Evolutionary conservation across 2,113 vertebrate species (phyloP), one percentile per base, ranked within the genome.

Genomic region (Stercorarius parasiticus): DNA sequence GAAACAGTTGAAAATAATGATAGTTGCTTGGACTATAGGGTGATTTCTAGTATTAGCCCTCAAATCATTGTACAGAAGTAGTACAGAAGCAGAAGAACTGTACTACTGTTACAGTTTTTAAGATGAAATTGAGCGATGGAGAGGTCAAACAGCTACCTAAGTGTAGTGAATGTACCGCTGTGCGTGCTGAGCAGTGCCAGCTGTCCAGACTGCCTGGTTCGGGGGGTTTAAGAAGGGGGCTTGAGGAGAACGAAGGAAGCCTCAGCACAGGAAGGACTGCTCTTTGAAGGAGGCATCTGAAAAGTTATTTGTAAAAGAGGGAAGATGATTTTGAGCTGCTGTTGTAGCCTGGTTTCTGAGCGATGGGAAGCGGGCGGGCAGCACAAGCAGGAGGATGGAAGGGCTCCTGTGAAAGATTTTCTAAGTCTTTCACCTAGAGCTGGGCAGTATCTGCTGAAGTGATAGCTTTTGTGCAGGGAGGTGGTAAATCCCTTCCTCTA

Each of bases 161-260:
- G 8, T 1, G 2, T 8, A 10, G 9, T 11, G 53, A 15, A 34
- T 4, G 2, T 6, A 15, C 10, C 1, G 4, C 21, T 11, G 0
- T 6, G 0, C 0, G 9, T 53, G 25, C 8, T 3, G 14, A 9
- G 67, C 2, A 26, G 26, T 72, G 62, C 47, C 42, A 20, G 36
- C 42, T 26, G 6, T 6, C 62, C 26, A 13, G 29, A 2, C 38
- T 52, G 16, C 22, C 45, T 26, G 34, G 8, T 13, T 2, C 40
- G 7, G 26, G 13, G 17, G 6, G 9, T 67, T 38, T 47, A 21
- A 14, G 52, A n/a, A 29, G 58, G 59, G 15, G 9, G 10, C 1
- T 4, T 27, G n/a, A 32, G 9, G 7, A 62, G 47, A 7, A 2
- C 0, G 1, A 26, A 43, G 34, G 15, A 83, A 62, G 22, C 40